phyloP scores from a whole-genome alignment of 2,797 vertebrate genomes.

The Premnoplex brunnescens region DNA sequence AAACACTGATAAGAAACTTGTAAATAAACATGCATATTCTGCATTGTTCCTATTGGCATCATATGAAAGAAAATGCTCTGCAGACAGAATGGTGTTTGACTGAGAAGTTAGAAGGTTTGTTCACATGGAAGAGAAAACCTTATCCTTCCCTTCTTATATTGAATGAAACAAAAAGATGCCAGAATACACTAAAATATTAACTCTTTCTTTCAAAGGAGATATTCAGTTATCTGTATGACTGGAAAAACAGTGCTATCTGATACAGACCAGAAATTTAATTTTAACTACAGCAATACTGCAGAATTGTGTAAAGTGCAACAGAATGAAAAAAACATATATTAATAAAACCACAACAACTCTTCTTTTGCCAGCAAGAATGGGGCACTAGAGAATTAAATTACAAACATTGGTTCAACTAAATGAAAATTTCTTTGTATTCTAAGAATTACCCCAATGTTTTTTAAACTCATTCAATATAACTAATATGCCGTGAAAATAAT shows the following conservation, averaged over 20 bases:
- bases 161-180: background rate
- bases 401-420: background rate
- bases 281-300: background rate
- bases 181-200: background rate
- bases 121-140: background rate
- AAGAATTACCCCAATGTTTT: background rate
- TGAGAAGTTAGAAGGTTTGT: background rate
- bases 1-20: background rate
- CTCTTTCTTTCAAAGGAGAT: background rate
- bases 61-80: background rate
- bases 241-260: background rate
- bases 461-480: background rate
- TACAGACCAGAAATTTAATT: background rate
- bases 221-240: background rate
- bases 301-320: background rate
- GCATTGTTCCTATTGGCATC: background rate
- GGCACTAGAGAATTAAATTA: background rate
- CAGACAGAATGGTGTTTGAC: background rate
- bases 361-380: fast-evolving
- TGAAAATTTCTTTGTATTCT: background rate
- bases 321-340: background rate
- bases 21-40: background rate
- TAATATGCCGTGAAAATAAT: background rate
- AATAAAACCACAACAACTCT: background rate
- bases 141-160: background rate